Evolutionary conservation across 35 echinoderm and acorn worm species (phyloP), one percentile per base, ranked within the genome.

Genomic region (Ophioderma brevispina): DNA sequence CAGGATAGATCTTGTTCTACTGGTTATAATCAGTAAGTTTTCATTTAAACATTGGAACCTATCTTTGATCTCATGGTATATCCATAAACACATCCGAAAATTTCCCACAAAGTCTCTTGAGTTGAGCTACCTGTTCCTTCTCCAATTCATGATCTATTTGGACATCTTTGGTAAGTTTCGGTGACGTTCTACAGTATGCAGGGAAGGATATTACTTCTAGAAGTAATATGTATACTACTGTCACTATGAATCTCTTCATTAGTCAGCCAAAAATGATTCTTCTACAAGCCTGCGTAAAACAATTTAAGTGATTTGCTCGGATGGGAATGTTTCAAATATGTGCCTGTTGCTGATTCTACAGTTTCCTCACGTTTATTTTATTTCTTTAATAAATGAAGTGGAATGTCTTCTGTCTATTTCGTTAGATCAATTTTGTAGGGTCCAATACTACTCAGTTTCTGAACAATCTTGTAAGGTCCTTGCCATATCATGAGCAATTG

Each of bases 31-130:
- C 76, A 17, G 64, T 86, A 34, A 94, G 36, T 63, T 76, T 78
- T 21, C 90, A 79, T 5, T 36, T 33, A 79, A 91, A 81, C 34
- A n/a, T n/a, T n/a, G n/a, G 90, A 36, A 50, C 76, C 92, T 14
- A 94, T 36, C 35, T 82, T 80, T 13, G 81, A 91, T 36, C 76
- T 23, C 92, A 87, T 34, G 92, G 92, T 23, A 94, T 31, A 46
- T 94, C 84, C 21, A 84, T 92, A 10, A 87, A 35, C 28, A 87
- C 28, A 64, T 92, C 77, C 14, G 28, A 25, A 41, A 42, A 63
- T 23, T 87, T 43, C 14, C n/a, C 40, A 30, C 89, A 36, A 14
- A 82, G 21, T 70, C 35, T 15, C 31, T 30, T 88, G 78, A 89
- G 33, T 59, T 89, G 17, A 19, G 0, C 49, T n/a, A 23, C 19